Conservation (phyloP, 1,140 invertebrate species). For the Aplysia californica region DNA sequence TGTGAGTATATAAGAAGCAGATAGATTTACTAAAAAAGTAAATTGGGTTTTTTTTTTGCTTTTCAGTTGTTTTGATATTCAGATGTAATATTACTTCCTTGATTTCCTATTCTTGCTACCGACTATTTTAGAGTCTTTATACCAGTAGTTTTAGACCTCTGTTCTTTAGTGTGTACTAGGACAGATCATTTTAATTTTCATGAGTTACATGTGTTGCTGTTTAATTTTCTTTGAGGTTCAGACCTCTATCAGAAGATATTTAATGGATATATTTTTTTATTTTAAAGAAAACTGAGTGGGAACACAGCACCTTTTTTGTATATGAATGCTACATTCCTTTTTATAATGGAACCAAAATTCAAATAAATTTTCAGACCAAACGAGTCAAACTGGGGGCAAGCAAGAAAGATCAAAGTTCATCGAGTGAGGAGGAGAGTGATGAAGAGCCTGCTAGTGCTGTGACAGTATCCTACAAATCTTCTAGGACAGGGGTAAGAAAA, state of each 20-base stretch:
- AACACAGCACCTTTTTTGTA: not conserved
- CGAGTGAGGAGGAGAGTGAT: conserved; percentile 42
- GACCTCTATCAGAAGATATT: not conserved
- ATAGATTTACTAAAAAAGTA: not conserved
- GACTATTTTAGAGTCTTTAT: too few relatives aligned
- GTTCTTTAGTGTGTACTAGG: not conserved
- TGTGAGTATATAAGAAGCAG: conserved; percentile 41
- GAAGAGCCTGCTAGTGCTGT: conserved; percentile 33
- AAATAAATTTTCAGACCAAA: conserved; percentile 42
- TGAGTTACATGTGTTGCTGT: not conserved
- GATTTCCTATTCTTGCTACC: too few relatives aligned
- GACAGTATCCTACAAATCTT: conserved; percentile 49
- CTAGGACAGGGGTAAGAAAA: conserved; percentile 48
- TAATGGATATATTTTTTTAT: not conserved
- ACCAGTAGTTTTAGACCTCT: not conserved
- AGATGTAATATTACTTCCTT: not conserved
- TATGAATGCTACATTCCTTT: not conserved
- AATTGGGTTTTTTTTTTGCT: not conserved
- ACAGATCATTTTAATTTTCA: not conserved
- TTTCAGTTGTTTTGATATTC: not conserved
- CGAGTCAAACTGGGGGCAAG: conserved; percentile 33
- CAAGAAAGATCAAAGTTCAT: conserved; percentile 34
- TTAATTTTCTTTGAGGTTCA: not conserved
- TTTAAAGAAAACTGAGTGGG: not conserved
- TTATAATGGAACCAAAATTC: too few relatives aligned